Conservation (phyloP, 2,888 invertebrate species). For the Zootermopsis nevadensis region DNA sequence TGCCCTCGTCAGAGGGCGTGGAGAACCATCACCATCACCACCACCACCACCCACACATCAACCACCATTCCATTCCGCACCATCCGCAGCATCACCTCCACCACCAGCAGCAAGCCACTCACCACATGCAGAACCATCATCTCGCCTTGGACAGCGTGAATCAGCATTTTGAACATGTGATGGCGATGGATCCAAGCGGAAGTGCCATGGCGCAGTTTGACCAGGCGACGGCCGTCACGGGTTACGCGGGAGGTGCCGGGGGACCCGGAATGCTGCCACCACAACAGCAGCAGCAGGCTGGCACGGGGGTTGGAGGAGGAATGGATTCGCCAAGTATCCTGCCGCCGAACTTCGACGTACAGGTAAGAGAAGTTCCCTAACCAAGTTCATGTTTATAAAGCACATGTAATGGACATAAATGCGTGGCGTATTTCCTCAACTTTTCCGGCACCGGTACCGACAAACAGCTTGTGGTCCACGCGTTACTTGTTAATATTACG, state of each 20-base stretch:
- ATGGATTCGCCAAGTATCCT: conserved; percentile 58
- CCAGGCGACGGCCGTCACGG: conserved; percentile 45
- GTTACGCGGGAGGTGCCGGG: conserved; percentile 45
- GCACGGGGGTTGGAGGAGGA: conserved; percentile 53
- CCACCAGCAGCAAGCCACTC: conserved; percentile 40
- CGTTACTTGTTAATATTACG: too few species aligned
- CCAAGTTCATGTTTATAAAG: background rate
- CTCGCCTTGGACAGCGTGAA: conserved; percentile 50
- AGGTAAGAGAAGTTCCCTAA: conserved; percentile 72
- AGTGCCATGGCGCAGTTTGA: conserved; percentile 48
- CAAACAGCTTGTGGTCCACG: too few species aligned
- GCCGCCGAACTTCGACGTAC: conserved; percentile 80
- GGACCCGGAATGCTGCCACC: conserved; percentile 46
- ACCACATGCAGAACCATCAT: conserved; percentile 53
- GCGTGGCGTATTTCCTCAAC: too few species aligned
- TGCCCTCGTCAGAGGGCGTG: conserved; percentile 63
- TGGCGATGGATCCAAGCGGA: conserved; percentile 55
- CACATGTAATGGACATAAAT: too few species aligned
- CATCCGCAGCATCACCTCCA: conserved; percentile 46
- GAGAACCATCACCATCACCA: conserved; percentile 53
- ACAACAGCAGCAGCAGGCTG: conserved; percentile 54
- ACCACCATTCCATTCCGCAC: conserved; percentile 66
- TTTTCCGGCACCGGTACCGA: too few species aligned
- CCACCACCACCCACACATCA: conserved; percentile 61
- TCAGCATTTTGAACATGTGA: conserved; percentile 57